Evolutionary conservation across 2,113 vertebrate species (phyloP), one percentile per base, ranked within the genome.

Genomic region (Lampris megalopsis): DNA sequence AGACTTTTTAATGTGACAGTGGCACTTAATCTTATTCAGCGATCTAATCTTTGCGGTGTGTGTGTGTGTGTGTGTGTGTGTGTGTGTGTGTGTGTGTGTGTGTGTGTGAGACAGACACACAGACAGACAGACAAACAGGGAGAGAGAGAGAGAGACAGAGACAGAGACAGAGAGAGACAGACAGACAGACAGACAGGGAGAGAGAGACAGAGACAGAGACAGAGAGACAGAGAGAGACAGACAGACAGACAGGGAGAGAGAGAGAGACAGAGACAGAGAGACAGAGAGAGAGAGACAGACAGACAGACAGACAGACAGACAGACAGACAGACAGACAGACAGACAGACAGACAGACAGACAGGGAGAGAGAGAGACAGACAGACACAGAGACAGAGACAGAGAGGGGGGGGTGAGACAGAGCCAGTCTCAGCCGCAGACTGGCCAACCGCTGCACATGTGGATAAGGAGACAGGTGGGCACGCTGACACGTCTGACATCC

Each of bases 1-100:
- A 94, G 93, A 90, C 95, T 95, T 96, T 86, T 91, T 96, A 94
- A 95, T 96, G 95, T 94, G 96, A 89, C 96, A 97, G 97, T 96
- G 95, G 94, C 94, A 95, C 95, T 93, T 95, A 93, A 95, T 94
- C 95, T 95, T 92, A 91, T 92, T 94, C 90, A 70, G 90, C 85
- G 79, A 95, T 83, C 84, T 85, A 78, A 87, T 87, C 81, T 89
- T 76, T 83, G 83, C 93, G 90, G 92, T 95, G 94, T 95, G 95
- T 95, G 94, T 94, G 63, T 72, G 60, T 92, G 62, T 54, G 91
- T n/a, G 67, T 65, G 75, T 1, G 58, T 40, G 94, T 93, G 95
- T 94, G 95, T 95, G 94, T 94, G 72, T 64, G 66, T 92, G 58
- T 57, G 88, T 40, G 63, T 63, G 64, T 43, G 54, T 54, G 65